phyloP scores from a whole-genome alignment of 1,140 invertebrate genomes.

The Hylaeus anthracinus region DNA sequence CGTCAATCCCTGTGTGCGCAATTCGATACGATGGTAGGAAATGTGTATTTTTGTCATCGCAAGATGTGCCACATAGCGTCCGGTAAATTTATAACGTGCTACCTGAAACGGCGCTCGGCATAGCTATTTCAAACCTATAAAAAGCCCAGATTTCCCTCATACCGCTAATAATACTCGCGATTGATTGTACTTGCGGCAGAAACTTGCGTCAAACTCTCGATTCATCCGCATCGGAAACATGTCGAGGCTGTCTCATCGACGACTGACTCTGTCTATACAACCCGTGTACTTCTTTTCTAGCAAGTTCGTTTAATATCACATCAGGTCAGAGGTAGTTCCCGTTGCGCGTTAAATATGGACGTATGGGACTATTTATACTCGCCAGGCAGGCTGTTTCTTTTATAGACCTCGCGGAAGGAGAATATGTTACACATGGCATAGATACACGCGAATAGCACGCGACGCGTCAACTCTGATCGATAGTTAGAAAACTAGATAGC shows the following conservation, averaged over 20 bases:
- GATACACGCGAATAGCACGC: background rate
- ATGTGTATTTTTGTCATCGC: too few species aligned
- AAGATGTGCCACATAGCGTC: too few species aligned
- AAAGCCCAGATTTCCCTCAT: background rate
- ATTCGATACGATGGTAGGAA: too few species aligned
- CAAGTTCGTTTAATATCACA: background rate
- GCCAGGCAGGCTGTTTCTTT: background rate
- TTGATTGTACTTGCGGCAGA: too few species aligned
- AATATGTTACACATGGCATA: background rate
- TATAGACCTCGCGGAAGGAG: slow-evolving; percentile 21
- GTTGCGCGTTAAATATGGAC: slow-evolving; percentile 17
- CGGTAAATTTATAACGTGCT: too few species aligned
- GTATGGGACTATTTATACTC: background rate
- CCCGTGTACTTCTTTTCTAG: background rate
- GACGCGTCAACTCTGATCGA: slow-evolving; percentile 1
- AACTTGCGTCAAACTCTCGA: background rate
- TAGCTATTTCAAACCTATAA: too few species aligned
- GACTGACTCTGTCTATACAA: background rate
- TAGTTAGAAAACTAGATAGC: slow-evolving; percentile 5
- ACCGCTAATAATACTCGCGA: background rate
- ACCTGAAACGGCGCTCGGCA: background rate
- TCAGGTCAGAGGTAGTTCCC: background rate
- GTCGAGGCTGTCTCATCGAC: background rate
- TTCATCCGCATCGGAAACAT: background rate
- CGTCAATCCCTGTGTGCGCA: too few species aligned